A percentile compares a stretch with the other conserved stretches of the same genome.
Conservation (phyloP, 1,140 invertebrate genomes). For the Myzus persicae region DNA sequence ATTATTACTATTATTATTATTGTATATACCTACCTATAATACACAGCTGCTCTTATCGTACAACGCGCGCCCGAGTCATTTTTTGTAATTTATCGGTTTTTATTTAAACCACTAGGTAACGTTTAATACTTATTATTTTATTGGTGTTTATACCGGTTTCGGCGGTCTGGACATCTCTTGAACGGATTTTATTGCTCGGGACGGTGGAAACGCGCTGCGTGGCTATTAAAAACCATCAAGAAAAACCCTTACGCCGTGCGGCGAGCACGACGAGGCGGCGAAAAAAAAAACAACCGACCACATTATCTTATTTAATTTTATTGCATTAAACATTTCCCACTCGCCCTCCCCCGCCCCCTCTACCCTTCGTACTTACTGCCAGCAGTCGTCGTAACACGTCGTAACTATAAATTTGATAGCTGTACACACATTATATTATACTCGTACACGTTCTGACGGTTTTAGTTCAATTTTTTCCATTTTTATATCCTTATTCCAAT, state of each 20-base stretch:
- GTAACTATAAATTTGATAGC: conserved; percentile 55
- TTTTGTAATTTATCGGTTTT: conserved; percentile 56
- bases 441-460: conserved; percentile 31
- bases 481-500: conserved; percentile 24
- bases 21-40: background rate
- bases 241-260: conserved; percentile 7
- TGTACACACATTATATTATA: conserved; percentile 24
- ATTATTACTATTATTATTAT: too few relatives aligned
- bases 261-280: background rate
- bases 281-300: conserved; percentile 45
- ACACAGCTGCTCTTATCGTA: background rate
- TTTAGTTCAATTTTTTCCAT: conserved; percentile 52
- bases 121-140: conserved; percentile 56
- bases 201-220: background rate
- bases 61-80: background rate
- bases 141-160: conserved; percentile 53
- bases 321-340: conserved; percentile 36
- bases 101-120: conserved; percentile 50
- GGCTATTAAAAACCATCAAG: conserved; percentile 34
- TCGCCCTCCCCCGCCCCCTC: background rate
- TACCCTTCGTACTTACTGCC: background rate
- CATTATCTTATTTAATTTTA: conserved; percentile 57
- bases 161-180: conserved; percentile 28
- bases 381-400: background rate
- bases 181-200: conserved; percentile 46